Evolutionary conservation across 1,140 invertebrate genomes (phyloP).

Genomic region (Mactra quadrangularis): DNA sequence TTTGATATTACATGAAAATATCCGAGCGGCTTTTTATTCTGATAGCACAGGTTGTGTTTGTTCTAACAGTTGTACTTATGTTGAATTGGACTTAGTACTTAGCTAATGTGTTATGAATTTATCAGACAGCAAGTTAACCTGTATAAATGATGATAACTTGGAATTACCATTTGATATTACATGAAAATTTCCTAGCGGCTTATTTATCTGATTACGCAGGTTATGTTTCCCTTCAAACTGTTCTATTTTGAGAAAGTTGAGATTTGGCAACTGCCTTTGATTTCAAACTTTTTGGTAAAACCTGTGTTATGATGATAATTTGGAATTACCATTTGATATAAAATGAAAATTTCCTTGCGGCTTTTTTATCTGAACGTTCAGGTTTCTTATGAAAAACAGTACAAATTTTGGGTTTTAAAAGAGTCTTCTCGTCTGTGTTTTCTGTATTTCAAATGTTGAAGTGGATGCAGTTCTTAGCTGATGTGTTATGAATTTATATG

Average conservation of each 20-base stretch:
- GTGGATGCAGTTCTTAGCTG: too few species aligned
- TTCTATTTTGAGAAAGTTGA: background rate
- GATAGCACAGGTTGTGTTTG: too few species aligned
- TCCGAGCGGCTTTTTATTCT: too few species aligned
- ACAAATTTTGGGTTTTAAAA: background rate
- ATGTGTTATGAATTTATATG: background rate
- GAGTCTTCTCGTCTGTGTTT: background rate
- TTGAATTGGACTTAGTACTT: too few species aligned
- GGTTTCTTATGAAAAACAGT: background rate
- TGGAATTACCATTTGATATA: slow-evolving; percentile 44
- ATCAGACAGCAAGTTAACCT: too few species aligned
- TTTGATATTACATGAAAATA: too few species aligned
- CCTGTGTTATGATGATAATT: slow-evolving; percentile 15
- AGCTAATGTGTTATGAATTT: too few species aligned
- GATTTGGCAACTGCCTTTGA: background rate
- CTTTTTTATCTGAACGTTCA: slow-evolving; percentile 8
- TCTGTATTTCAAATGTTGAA: background rate
- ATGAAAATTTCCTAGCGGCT: slow-evolving; percentile 18
- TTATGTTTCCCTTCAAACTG: background rate
- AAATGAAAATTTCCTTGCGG: slow-evolving; percentile 6
- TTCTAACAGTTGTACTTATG: too few species aligned
- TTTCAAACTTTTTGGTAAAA: background rate
- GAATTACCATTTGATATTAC: slow-evolving; percentile 10
- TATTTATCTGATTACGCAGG: slow-evolving; percentile 12
- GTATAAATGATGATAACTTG: slow-evolving; percentile 19